Base-by-base conservation (phyloP, 2,888 invertebrate species). In the Dynastes tityus region DNA sequence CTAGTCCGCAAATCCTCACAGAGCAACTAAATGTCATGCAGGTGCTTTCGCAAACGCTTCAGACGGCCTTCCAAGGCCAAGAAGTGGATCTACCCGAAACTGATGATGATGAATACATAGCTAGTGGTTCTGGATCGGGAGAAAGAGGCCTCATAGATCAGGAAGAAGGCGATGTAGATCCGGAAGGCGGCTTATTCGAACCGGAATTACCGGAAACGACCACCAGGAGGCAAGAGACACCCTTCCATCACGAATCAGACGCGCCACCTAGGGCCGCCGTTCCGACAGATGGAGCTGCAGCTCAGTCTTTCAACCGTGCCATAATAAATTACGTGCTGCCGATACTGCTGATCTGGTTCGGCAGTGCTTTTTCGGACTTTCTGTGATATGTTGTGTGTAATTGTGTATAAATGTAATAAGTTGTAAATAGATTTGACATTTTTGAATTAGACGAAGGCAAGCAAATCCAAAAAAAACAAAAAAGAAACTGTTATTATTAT, bases 51-150 rank as follows among this genome's bases (percentile, higher is more conserved):
- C 94, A 92, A 82, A 93, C 96, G 85, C 90, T 98, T 80, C 93
- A 95, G 85, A 95, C 95, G 86, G 98, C 98, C 0, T 96, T 95
- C 89, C 96, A 96, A 85, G 98, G 98, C 0, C 92, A 95, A 83
- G 97, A 98, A 86, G 97, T 98, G 49, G 96, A 96, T 84, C 82
- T 88, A 64, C 83, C 86, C 29, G 88, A 88, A 80, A 88, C 88
- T 78, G 85, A 85, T 45, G 80, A 81, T 37, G 83, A 82, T 53
- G 77, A 81, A 13, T 80, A 80, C 55, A 84, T 89, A 82, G 93
- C 93, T 65, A 94, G 94, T 0, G 94, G 94, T 13, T 94, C 94
- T 22, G 95, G 94, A n/a, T 93, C 94, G 16, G 95, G 84, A 16
- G 84, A 84, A 16, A 84, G 82, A 5, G 85, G 84, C 29, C 83